These are phyloP conservation scores for Imbricaverruca yamaguchii DNA, from an alignment of 2,888 invertebrate species.

Conservation along the genomic window DNA sequence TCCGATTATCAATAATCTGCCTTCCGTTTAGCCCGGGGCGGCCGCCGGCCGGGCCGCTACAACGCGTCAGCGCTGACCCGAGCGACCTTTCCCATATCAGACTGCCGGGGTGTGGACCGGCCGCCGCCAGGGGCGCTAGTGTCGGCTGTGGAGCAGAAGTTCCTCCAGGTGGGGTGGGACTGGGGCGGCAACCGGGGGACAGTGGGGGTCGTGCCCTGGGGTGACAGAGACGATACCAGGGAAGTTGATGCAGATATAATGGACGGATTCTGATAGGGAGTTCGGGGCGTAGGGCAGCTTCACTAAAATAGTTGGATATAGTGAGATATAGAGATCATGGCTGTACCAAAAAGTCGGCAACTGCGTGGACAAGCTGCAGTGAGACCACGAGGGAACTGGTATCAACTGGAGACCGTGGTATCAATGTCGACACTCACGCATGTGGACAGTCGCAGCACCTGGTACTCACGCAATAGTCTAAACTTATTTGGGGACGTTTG, in stretches of 20 bases:
- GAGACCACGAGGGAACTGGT: no score
- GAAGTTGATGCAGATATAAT: not conserved
- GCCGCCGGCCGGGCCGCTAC: not conserved
- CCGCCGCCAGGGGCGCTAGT: not conserved
- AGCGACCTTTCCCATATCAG: not conserved
- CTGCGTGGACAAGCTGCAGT: no score
- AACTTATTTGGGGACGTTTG: no score
- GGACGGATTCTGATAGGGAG: no score
- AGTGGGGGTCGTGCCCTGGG: not conserved
- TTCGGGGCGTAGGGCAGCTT: no score
- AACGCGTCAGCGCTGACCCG: not conserved
- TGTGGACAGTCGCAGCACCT: no score
- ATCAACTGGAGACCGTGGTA: no score
- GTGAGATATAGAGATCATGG: no score
- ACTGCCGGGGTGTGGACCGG: not conserved
- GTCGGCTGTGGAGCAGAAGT: not conserved
- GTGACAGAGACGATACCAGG: not conserved
- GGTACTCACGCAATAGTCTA: no score
- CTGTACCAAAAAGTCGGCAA: no score
- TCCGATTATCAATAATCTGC: slow-evolving; percentile 10
- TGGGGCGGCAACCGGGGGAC: not conserved
- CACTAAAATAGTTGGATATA: no score
- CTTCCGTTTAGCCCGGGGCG: not conserved
- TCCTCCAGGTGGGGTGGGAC: not conserved
- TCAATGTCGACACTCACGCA: no score